Evolutionary conservation across 2,797 vertebrate genomes (phyloP).

Genomic region (Gymnocypris eckloni): DNA sequence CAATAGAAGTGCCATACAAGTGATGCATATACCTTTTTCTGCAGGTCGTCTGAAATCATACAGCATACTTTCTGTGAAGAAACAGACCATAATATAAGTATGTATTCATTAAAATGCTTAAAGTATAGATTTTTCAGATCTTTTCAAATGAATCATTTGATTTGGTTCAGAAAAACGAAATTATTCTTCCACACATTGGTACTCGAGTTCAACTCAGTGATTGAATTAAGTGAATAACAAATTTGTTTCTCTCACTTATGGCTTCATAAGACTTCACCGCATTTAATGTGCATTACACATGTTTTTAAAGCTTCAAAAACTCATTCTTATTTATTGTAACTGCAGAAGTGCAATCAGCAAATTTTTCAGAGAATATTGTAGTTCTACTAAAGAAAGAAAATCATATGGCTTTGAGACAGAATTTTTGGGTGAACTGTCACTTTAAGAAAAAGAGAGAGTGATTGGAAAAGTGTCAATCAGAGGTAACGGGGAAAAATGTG

Average conservation of each 20-base stretch:
- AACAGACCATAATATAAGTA: not conserved
- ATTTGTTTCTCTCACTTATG: not conserved
- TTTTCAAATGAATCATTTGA: not conserved
- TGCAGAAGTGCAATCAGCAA: not conserved
- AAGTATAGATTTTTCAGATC: not conserved
- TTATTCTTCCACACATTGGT: not conserved
- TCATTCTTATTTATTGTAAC: not conserved
- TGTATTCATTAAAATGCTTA: not conserved
- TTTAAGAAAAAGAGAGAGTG: not conserved
- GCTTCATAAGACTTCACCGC: not conserved
- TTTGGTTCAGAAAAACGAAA: not conserved
- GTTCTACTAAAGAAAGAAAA: not conserved
- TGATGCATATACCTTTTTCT: not conserved
- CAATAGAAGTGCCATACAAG: not conserved
- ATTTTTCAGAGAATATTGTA: not conserved
- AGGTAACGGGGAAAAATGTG: not conserved
- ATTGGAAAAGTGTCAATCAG: slow-evolving; percentile 8
- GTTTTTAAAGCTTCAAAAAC: not conserved
- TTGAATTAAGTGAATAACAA: not conserved
- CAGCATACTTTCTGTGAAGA: not conserved
- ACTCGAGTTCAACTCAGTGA: not conserved
- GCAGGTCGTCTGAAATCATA: not conserved
- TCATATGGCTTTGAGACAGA: not conserved
- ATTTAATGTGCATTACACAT: not conserved
- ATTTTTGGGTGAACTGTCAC: not conserved